Conservation (phyloP, 2,888 invertebrate species). For the Furcula furcula region DNA sequence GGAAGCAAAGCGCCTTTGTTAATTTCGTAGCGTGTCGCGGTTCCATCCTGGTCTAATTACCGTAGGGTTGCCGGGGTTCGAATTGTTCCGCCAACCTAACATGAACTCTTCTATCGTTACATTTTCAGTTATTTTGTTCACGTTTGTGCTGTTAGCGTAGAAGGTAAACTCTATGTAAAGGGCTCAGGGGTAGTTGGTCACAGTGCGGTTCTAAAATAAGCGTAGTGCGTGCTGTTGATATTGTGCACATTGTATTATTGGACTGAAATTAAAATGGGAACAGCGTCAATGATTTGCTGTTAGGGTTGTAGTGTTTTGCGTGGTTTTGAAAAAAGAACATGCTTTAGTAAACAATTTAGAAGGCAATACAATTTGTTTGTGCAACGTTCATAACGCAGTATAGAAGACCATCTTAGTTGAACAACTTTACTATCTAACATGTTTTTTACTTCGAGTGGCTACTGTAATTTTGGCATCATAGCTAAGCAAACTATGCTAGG, state of each 20-base stretch:
- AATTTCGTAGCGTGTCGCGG: conserved; percentile 25
- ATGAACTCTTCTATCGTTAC: conserved; percentile 16
- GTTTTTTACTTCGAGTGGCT: too few relatives aligned
- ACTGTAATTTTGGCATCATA: too few relatives aligned
- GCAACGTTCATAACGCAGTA: too few relatives aligned
- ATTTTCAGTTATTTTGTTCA: conserved; percentile 17
- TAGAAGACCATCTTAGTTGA: too few relatives aligned
- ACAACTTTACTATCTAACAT: too few relatives aligned
- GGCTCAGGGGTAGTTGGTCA: conserved; percentile 33
- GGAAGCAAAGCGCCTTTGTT: conserved; percentile 21
- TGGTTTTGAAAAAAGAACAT: too few relatives aligned
- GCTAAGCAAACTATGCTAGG: too few relatives aligned
- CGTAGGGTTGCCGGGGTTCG: conserved; percentile 12
- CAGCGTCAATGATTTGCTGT: background rate
- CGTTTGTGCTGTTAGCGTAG: too few relatives aligned
- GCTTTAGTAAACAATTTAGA: too few relatives aligned
- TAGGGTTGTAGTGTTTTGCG: background rate
- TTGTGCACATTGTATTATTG: conserved; percentile 37
- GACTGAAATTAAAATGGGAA: conserved; percentile 38
- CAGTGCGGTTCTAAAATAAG: conserved; percentile 31
- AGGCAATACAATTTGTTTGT: too few relatives aligned
- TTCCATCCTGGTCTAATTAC: conserved; percentile 28
- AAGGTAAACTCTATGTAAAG: conserved; percentile 5
- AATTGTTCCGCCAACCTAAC: conserved; percentile 19
- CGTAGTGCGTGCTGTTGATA: conserved; percentile 36